Percentiles rank a stretch among this genome's conserved stretches.
These are phyloP conservation scores for Ptychoptera albimana DNA, from an alignment of 2,888 invertebrate genomes.

Conservation along the genomic window DNA sequence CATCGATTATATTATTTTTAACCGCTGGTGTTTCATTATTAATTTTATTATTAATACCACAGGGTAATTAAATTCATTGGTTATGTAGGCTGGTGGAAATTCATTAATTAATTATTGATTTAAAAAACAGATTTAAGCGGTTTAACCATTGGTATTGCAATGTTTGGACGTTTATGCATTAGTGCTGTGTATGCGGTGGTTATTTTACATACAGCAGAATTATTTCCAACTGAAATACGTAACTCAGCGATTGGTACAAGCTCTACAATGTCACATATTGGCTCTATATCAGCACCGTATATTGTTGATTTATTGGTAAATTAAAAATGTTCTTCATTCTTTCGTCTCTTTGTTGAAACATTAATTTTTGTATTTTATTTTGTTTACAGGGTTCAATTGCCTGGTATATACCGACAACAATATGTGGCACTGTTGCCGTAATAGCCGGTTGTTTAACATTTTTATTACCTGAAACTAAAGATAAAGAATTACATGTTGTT, in stretches of 20 bases:
- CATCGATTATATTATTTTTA: neutral
- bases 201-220: constrained; percentile 33
- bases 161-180: constrained; percentile 25
- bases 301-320: constrained; percentile 26
- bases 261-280: constrained; percentile 30
- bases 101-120: neutral
- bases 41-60: neutral
- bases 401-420: constrained; percentile 29
- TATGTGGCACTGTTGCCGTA: constrained; percentile 30
- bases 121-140: neutral
- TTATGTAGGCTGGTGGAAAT: too few relatives aligned
- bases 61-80: neutral
- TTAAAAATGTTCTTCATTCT: neutral
- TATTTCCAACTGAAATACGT: constrained; percentile 32
- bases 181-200: constrained; percentile 31
- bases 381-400: constrained; percentile 8
- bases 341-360: neutral
- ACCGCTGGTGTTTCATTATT: neutral
- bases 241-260: constrained; percentile 32
- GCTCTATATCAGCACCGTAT: constrained; percentile 32
- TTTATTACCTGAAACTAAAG: constrained; percentile 35
- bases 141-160: constrained; percentile 11
- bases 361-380: too few relatives aligned
- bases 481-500: constrained; percentile 29
- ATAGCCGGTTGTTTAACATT: constrained; percentile 26